A percentile compares a stretch with the other conserved stretches of the same genome.
These are phyloP conservation scores for Diploptera punctata DNA, from an alignment of 2,888 invertebrate genomes.

Conservation along the genomic window DNA sequence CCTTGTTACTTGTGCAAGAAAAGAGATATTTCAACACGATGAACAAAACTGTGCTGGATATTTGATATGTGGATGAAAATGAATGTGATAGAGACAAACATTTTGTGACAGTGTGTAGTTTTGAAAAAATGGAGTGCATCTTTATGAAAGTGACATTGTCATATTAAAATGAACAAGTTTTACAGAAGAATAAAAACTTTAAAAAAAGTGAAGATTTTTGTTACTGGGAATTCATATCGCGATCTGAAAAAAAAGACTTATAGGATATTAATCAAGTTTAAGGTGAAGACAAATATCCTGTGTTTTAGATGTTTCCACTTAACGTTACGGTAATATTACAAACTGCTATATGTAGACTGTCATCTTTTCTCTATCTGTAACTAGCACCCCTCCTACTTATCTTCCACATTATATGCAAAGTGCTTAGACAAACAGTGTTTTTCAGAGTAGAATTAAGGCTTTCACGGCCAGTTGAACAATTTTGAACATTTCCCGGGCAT, in stretches of 20 bases:
- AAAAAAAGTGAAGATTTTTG: neutral
- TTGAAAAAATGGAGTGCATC: neutral
- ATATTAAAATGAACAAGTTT: neutral
- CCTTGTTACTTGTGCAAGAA: too few species aligned
- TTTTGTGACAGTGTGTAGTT: constrained; percentile 1
- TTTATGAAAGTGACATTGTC: neutral
- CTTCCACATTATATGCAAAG: neutral
- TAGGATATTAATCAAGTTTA: constrained; percentile 12
- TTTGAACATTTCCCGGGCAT: too few species aligned
- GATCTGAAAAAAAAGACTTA: constrained; percentile 24
- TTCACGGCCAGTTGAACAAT: too few species aligned
- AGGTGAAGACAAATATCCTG: constrained; percentile 11
- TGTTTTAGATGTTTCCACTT: constrained; percentile 32
- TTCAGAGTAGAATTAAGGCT: too few species aligned
- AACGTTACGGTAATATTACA: constrained; percentile 22
- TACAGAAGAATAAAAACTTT: neutral
- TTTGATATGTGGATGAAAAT: too few species aligned
- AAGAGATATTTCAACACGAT: too few species aligned
- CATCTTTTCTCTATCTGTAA: constrained; percentile 31
- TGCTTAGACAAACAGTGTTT: too few species aligned
- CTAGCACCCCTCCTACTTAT: neutral
- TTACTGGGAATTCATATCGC: constrained; percentile 26
- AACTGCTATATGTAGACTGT: constrained; percentile 25
- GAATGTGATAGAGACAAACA: neutral
- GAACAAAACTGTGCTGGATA: too few species aligned